Conservation (phyloP, 2,888 invertebrate species). For the Stomorhina lunata region DNA sequence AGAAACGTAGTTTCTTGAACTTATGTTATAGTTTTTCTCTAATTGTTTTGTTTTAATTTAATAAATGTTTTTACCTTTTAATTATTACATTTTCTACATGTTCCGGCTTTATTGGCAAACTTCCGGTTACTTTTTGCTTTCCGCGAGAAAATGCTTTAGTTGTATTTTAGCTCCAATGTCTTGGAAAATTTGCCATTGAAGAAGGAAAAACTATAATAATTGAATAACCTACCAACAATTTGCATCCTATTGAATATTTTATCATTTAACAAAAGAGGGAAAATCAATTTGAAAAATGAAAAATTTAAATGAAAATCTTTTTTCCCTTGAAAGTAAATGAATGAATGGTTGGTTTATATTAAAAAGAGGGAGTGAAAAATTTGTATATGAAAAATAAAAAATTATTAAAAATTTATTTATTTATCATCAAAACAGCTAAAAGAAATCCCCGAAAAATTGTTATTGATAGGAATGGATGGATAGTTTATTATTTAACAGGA, state of each 20-base stretch:
- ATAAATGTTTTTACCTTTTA: background rate
- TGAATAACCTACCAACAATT: conserved; percentile 1
- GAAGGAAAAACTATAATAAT: background rate
- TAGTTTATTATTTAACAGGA: conserved; percentile 22
- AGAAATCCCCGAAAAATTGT: background rate
- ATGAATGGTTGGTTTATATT: background rate
- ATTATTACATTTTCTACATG: background rate
- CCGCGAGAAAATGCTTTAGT: background rate
- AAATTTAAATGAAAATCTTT: background rate
- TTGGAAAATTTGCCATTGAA: background rate
- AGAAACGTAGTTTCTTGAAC: too few relatives aligned
- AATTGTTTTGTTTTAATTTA: too few relatives aligned
- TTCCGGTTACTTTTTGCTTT: too few relatives aligned
- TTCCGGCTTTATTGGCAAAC: too few relatives aligned
- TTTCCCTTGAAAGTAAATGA: background rate
- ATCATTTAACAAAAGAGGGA: background rate
- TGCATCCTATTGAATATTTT: background rate
- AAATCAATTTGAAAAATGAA: background rate
- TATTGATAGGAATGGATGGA: background rate
- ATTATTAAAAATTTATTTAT: background rate
- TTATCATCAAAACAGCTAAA: background rate
- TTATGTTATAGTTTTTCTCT: too few relatives aligned
- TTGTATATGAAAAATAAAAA: background rate
- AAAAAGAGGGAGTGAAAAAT: background rate
- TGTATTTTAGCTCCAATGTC: background rate